A percentile compares a stretch with the other conserved stretches of the same genome.
Evolutionary conservation across 1,140 invertebrate species (phyloP).

Genomic region (Hermatobates lingyangjiaoensis): DNA sequence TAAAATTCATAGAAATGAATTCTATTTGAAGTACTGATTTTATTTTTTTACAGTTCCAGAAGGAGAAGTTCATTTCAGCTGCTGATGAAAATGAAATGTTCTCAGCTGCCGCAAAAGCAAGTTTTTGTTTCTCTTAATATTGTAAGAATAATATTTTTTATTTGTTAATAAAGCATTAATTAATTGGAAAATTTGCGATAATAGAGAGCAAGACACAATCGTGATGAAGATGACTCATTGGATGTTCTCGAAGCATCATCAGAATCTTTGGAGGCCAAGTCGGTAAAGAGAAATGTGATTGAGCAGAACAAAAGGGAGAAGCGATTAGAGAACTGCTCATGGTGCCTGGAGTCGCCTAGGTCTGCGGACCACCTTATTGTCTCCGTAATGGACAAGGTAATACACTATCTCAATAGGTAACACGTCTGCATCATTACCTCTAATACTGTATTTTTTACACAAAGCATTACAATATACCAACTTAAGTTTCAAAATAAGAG

Average conservation of each 20-base stretch:
- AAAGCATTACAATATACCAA: no score
- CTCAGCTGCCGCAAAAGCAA: conserved; percentile 44
- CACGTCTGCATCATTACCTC: no score
- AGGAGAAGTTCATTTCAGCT: conserved; percentile 65
- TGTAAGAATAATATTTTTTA: conserved; percentile 4
- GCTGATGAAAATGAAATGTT: conserved; percentile 69
- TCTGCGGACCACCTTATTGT: conserved; percentile 78
- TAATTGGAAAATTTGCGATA: conserved; percentile 17
- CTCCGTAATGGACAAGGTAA: conserved; percentile 52
- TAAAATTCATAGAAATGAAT: conserved; percentile 1
- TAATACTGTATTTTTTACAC: no score
- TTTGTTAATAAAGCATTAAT: conserved; percentile 9
- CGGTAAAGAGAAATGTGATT: conserved; percentile 38
- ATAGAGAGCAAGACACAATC: neutral
- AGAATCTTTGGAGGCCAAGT: conserved; percentile 33
- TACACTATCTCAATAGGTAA: no score
- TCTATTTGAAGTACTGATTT: no score
- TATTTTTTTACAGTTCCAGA: conserved; percentile 50
- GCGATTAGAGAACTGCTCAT: conserved; percentile 57
- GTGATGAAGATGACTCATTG: neutral
- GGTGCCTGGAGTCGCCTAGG: conserved; percentile 60
- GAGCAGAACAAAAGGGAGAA: conserved; percentile 41
- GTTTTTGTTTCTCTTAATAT: conserved; percentile 12
- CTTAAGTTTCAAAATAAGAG: no score
- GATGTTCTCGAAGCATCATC: neutral